phyloP scores from a whole-genome alignment of 2,797 vertebrate genomes.

The Simalia tracyae region DNA sequence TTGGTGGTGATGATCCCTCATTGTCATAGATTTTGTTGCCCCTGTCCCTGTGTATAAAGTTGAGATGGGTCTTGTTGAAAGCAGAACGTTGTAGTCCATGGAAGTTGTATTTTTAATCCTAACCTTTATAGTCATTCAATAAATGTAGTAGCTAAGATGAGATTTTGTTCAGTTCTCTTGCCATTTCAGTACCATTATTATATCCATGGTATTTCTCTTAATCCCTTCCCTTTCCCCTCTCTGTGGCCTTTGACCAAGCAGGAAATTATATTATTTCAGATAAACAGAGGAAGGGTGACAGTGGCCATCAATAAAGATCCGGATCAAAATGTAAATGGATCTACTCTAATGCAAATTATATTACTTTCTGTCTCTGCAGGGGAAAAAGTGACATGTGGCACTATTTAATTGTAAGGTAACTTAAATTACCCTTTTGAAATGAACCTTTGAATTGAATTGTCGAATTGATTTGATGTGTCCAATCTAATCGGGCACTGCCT shows the following conservation, averaged over 20 bases:
- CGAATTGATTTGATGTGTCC: too few relatives aligned
- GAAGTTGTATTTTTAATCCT: neutral
- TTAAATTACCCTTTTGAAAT: too few relatives aligned
- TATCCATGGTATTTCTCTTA: constrained; percentile 1
- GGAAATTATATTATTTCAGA: constrained; percentile 12
- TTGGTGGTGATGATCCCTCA: neutral
- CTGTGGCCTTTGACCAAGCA: constrained; percentile 1
- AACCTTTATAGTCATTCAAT: neutral
- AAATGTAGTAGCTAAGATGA: neutral
- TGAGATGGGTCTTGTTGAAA: neutral
- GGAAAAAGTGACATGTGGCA: constrained; percentile 21
- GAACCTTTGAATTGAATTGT: too few relatives aligned
- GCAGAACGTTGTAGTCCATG: neutral
- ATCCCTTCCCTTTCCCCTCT: neutral
- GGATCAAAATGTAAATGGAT: constrained; percentile 32
- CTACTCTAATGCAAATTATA: neutral
- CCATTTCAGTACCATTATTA: neutral
- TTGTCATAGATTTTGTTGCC: neutral
- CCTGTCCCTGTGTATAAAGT: neutral
- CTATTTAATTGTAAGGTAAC: neutral
- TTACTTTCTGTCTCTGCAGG: constrained; percentile 12
- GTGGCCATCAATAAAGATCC: constrained; percentile 2
- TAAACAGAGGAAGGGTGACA: constrained; percentile 32
- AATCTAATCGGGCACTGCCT: too few relatives aligned
- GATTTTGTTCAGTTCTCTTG: neutral